phyloP scores from a whole-genome alignment of 1,140 invertebrate genomes.

The Acromyrmex echinatior region DNA sequence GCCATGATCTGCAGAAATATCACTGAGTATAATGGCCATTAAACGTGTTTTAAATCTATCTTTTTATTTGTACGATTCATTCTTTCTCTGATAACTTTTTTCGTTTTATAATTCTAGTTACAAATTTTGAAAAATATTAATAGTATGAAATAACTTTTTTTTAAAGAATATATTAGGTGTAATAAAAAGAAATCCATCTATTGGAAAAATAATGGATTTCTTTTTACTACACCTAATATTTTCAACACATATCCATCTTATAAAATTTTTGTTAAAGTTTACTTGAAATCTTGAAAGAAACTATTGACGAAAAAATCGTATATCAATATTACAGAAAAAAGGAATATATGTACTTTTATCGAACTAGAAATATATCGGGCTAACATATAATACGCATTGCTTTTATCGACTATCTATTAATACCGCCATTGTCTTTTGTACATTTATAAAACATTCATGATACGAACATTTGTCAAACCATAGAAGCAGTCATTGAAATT shows the following conservation, averaged over 20 bases:
- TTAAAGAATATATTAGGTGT: no score
- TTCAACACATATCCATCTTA: no score
- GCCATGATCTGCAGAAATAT: constrained; percentile 8
- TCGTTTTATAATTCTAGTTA: not conserved
- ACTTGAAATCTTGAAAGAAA: not conserved
- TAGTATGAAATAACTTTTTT: not conserved
- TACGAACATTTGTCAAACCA: not conserved
- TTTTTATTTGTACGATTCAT: not conserved
- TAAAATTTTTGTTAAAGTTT: not conserved
- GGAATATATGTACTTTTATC: not conserved
- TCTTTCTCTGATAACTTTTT: not conserved
- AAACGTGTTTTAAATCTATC: not conserved
- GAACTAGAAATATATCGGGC: not conserved
- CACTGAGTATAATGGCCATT: constrained; percentile 5
- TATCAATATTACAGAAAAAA: constrained; percentile 6
- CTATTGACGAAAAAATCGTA: not conserved
- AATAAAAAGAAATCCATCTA: no score
- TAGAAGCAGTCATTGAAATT: not conserved
- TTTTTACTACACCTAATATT: no score
- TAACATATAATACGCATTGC: constrained; percentile 18
- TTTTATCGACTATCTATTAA: constrained; percentile 25
- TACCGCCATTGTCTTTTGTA: constrained; percentile 18
- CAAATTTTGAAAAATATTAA: not conserved
- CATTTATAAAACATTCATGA: constrained; percentile 2
- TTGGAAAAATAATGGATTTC: no score